Base-by-base conservation (phyloP, 2,113 vertebrate species). In the Xyliphius kryptos region DNA sequence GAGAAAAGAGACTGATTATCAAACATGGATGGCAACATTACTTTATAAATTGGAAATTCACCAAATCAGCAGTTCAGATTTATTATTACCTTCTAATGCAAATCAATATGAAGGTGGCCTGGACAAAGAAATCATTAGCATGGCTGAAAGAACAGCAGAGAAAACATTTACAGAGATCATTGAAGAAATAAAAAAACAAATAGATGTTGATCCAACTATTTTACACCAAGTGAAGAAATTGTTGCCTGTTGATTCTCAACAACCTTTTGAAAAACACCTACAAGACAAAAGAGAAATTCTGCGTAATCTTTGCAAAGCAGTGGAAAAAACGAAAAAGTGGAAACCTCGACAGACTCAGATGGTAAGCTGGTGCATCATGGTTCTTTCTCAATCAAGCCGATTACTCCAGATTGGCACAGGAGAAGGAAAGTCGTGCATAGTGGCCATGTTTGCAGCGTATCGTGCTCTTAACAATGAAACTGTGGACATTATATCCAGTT, bases 401-500 rank as follows among this genome's bases (percentile, higher is more conserved):
- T 38, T 85, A 13, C 44, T 85, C 44, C 77, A 85, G 54, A 72
- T 84, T 11, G 58, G 63, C 5, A 83, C 82, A 8, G 80, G 81
- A 47, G 82, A 84, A 46, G 83, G 78, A 1, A 85, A 85, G 71
- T 80, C 83, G 0, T 83, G 82, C 4, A 77, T 80, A 1, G 75
- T 84, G 41, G 82, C 81, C 4, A 84, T 85, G 83, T 82, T 84
- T 72, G 80, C 83, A n/a, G 82, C 82, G 11, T 79, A 62, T 54
- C 3, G 68, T 53, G 82, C 65, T 1, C 1, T 55, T 56, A 62
- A 1, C 14, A 60, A 74, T 47, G 12, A 80, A 17, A 56, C 47
- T 5, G 82, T 83, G 2, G 74, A 82, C 44, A 74, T 83, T 12
- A 70, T 84, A 71, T 70, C 79, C 13, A 82, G 81, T 14, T 84